Percentiles rank a stretch among this genome's conserved stretches.
Conservation (phyloP, 1,140 invertebrate species). For the Drosophila jambulina region DNA sequence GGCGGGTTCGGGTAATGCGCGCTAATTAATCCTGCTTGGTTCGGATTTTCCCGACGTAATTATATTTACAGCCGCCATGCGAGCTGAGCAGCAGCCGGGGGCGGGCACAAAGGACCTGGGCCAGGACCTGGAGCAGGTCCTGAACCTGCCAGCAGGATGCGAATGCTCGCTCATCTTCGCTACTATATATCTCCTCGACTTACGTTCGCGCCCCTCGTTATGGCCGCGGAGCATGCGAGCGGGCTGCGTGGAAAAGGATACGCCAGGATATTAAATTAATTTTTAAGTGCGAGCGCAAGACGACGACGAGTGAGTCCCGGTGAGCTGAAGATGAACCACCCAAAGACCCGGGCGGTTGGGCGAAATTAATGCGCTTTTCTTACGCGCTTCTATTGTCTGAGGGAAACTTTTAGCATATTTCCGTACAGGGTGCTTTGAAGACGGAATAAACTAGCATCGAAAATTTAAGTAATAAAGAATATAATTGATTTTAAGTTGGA, state of each 20-base stretch:
- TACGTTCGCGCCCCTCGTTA: slow-evolving; percentile 40
- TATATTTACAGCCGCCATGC: slow-evolving; percentile 82
- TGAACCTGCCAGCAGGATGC: slow-evolving; percentile 36
- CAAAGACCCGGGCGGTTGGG: slow-evolving; percentile 9
- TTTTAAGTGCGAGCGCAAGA: slow-evolving; percentile 76
- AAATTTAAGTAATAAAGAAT: neutral
- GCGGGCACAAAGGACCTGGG: slow-evolving; percentile 15
- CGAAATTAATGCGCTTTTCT: slow-evolving; percentile 77
- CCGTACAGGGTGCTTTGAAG: slow-evolving; percentile 49
- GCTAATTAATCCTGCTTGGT: slow-evolving; percentile 85
- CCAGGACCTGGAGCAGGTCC: slow-evolving; percentile 5
- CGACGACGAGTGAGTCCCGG: slow-evolving; percentile 30
- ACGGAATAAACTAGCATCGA: neutral
- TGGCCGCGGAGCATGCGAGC: slow-evolving; percentile 63
- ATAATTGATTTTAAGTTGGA: neutral
- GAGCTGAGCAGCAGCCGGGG: slow-evolving; percentile 49
- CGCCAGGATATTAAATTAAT: slow-evolving; percentile 82
- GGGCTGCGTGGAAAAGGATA: slow-evolving; percentile 68
- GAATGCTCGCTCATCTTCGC: slow-evolving; percentile 53
- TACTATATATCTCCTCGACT: slow-evolving; percentile 20
- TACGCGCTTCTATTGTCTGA: slow-evolving; percentile 74
- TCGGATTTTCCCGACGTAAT: slow-evolving; percentile 84
- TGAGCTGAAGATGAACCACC: slow-evolving; percentile 42
- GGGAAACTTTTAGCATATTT: slow-evolving; percentile 73
- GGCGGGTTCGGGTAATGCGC: slow-evolving; percentile 74